Conservation (phyloP, 2,888 invertebrate genomes). For the Drosophila ustulata region DNA sequence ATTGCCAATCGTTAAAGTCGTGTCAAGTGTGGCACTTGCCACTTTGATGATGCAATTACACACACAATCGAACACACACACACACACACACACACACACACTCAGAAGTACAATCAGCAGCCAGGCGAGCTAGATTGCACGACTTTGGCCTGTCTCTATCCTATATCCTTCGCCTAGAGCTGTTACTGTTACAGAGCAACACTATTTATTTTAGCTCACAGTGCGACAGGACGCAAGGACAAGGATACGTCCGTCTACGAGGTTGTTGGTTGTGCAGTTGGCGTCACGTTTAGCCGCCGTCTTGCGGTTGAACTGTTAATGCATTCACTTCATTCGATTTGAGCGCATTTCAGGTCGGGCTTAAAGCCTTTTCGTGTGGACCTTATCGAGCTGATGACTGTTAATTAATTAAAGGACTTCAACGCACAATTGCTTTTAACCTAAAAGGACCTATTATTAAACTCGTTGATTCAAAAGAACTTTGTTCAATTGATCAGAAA, state of each 20-base stretch:
- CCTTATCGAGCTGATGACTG: slow-evolving; percentile 1
- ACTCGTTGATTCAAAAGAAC: background rate
- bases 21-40: slow-evolving; percentile 68
- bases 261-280: background rate
- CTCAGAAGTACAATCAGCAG: background rate
- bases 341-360: background rate
- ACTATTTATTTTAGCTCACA: slow-evolving; percentile 34
- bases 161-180: slow-evolving; percentile 32
- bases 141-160: slow-evolving; percentile 5
- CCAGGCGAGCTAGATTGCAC: background rate
- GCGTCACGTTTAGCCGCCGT: background rate
- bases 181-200: slow-evolving; percentile 21
- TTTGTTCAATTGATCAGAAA: background rate
- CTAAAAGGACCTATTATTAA: background rate
- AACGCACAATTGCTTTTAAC: background rate
- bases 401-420: slow-evolving; percentile 18
- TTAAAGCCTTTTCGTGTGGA: slow-evolving; percentile 7
- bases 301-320: slow-evolving; percentile 19
- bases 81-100: slow-evolving; percentile 11
- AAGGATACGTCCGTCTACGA: background rate
- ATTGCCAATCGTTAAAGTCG: slow-evolving; percentile 49
- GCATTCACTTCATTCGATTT: slow-evolving; percentile 45
- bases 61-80: slow-evolving; percentile 37
- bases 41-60: slow-evolving; percentile 69
- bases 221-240: slow-evolving; percentile 19